Evolutionary conservation across 2,113 vertebrate species (phyloP).

Genomic region (Podilymbus podiceps): DNA sequence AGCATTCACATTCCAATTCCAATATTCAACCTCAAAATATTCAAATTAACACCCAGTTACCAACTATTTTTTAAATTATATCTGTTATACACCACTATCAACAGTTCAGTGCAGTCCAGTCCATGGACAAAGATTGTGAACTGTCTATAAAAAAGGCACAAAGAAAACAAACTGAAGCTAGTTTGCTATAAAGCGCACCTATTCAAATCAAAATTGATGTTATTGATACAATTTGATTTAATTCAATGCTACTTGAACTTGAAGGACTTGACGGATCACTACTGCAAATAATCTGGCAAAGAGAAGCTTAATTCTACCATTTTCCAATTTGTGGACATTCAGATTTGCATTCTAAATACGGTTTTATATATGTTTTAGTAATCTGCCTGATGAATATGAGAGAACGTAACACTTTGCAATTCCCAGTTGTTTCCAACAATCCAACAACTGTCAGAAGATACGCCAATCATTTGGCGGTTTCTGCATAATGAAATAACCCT

Average conservation of each 20-base stretch:
- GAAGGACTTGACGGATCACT: background rate
- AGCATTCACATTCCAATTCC: background rate
- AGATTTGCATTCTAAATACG: background rate
- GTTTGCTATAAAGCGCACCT: fast-evolving
- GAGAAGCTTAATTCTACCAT: background rate
- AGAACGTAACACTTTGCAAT: background rate
- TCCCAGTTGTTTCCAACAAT: background rate
- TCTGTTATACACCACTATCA: background rate
- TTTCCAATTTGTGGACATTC: background rate
- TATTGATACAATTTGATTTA: background rate
- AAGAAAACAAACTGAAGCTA: background rate
- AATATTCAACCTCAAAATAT: background rate
- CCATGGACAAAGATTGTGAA: background rate
- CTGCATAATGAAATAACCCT: background rate
- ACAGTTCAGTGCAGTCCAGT: background rate
- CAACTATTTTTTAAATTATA: background rate
- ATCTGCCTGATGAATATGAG: fast-evolving
- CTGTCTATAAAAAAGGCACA: background rate
- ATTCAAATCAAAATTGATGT: background rate
- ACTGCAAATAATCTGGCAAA: background rate
- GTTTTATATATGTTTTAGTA: background rate
- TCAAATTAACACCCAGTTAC: background rate
- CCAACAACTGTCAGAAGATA: background rate
- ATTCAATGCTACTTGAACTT: background rate
- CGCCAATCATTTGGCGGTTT: background rate